Evolutionary conservation across 2,888 invertebrate genomes (phyloP), one percentile per base, ranked within the genome.

Genomic region (Drosophila planitibia): DNA sequence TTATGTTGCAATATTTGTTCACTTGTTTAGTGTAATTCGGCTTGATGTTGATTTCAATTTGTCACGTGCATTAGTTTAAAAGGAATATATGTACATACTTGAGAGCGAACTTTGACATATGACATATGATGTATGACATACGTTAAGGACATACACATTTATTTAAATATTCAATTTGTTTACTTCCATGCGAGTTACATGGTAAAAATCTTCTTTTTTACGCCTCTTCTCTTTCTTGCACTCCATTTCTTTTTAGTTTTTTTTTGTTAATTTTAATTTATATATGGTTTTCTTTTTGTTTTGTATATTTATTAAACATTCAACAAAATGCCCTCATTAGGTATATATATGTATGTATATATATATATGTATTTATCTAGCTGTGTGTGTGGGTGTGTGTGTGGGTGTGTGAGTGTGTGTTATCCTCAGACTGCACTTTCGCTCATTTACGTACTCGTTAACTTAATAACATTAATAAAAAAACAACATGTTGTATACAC

Each of bases 401-500:
- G 28, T 28, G 35, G 49, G 44, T 70, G 49, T 35, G 60, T 41
- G 37, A 28, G 57, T 39, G 28, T 32, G 16, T 22, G 6, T 16
- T 35, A 10, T 64, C 28, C 32, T 41, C 47, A 64, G 64, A 57
- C 33, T 41, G 22, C 61, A n/a, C 35, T 47, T 62, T 71, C 61
- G 72, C 61, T 52, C 41, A 33, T 61, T 80, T 68, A 73, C 74
- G 73, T 77, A 81, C 68, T 70, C 70, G 55, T 74, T 47, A 79
- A 90, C 86, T 88, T 76, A 85, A 78, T 75, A 85, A 83, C 83
- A 85, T 83, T 79, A 81, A 81, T 88, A 81, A 72, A 83, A 76
- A 83, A 90, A 83, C 74, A 84, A 75, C 75, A 74, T 78, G 66
- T 85, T 83, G 81, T 85, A 78, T 90, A 83, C 89, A 83, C 90